Evolutionary conservation across 1,140 invertebrate species (phyloP), one percentile per base, ranked within the genome.

Genomic region (Zaprionus camerounensis): DNA sequence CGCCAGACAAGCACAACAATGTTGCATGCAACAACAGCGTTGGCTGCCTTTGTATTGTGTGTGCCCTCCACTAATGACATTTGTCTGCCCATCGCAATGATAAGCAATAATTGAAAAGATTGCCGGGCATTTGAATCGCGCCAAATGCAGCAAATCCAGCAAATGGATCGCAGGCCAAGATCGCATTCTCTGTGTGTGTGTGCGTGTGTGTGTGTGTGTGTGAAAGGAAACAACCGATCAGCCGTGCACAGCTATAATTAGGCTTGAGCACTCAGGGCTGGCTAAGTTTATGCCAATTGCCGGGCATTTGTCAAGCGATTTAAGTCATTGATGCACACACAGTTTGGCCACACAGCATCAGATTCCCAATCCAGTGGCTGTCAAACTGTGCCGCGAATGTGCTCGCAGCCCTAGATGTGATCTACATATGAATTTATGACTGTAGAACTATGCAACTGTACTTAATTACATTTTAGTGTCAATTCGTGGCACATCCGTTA

Each of bases 31-130:
- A 5, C 71, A 59, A 24, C 34, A 58, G 67, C 36, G 36, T 11
- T 34, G 31, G 9, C 9, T 34, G 31, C 36, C 36, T 15, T 38
- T 38, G 36, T 38, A 38, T 38, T 46, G 41, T 46, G 46, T 51
- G 24, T 31, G 68, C 73, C 68, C 73, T 76, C 13, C 24, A 59
- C 68, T 76, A 76, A 76, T 64, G 73, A 76, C 73, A 76, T 76
- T 76, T 71, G 73, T 67, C 55, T 73, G 71, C 64, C 64, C 71
- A 68, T 61, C 71, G 77, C 64, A 83, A 83, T 87, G 85, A 87
- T 87, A 87, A 87, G 84, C 87, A 87, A 85, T 87, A 87, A 87
- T 87, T 87, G 85, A 87, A 84, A 85, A 87, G 85, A 87, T 87
- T 87, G 84, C 69, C 51, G 71, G 78, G 65, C 81, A 87, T 90